Percentiles rank a stretch among this genome's conserved stretches.
phyloP scores from a whole-genome alignment of 2,888 invertebrate species.

The Phalera bucephala region DNA sequence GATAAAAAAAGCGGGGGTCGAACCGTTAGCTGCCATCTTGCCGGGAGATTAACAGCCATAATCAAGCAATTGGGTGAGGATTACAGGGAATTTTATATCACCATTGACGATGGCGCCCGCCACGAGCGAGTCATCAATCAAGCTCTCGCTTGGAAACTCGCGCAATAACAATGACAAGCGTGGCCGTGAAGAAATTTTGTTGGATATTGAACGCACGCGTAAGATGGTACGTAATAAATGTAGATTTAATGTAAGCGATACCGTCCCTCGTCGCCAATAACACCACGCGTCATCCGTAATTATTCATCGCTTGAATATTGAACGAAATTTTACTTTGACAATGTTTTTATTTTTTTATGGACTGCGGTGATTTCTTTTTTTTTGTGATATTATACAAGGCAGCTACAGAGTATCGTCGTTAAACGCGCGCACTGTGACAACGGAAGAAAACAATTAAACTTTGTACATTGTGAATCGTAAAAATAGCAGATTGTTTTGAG shows the following conservation, averaged over 20 bases:
- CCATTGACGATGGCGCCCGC: slow-evolving; percentile 39
- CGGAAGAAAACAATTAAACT: slow-evolving; percentile 15
- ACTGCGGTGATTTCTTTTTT: background rate
- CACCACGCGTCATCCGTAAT: slow-evolving; percentile 26
- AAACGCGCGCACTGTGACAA: slow-evolving; percentile 4
- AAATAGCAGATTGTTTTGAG: slow-evolving; percentile 17
- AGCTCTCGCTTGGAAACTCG: slow-evolving; percentile 45
- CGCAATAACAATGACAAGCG: slow-evolving; percentile 63
- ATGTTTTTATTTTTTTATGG: background rate
- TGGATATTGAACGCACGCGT: slow-evolving; percentile 33
- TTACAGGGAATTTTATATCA: slow-evolving; percentile 75
- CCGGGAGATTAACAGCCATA: slow-evolving; percentile 75
- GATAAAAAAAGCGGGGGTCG: slow-evolving; percentile 56
- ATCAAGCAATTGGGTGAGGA: slow-evolving; percentile 76
- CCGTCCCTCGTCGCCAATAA: slow-evolving; percentile 30
- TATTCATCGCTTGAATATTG: slow-evolving; percentile 25
- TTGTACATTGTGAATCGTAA: slow-evolving; percentile 11
- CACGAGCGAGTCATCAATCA: slow-evolving; percentile 53
- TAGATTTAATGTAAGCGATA: slow-evolving; percentile 49
- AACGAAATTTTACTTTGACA: slow-evolving; percentile 5
- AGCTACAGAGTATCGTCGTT: slow-evolving; percentile 1
- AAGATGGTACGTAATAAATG: slow-evolving; percentile 44
- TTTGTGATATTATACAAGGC: background rate
- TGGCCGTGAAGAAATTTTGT: slow-evolving; percentile 35
- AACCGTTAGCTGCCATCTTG: slow-evolving; percentile 55